Conservation (phyloP, 2,797 vertebrate species). For the Coluber constrictor region DNA sequence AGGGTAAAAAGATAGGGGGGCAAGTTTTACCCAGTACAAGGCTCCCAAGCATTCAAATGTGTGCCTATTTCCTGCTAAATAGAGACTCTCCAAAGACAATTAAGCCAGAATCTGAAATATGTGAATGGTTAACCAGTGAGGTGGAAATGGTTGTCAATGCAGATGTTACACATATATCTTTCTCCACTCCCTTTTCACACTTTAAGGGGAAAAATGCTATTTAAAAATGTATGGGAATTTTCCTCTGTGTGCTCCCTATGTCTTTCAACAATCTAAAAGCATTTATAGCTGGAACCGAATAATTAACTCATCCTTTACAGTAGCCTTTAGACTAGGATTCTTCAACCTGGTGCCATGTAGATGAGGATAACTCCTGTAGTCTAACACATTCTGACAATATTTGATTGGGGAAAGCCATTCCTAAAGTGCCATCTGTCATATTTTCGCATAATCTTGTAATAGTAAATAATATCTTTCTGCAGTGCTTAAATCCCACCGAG, state of each 20-base stretch:
- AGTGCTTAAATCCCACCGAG: background rate
- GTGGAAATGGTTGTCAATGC: background rate
- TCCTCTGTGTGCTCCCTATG: background rate
- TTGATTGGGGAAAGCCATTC: background rate
- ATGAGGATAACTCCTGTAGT: background rate
- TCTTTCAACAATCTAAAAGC: background rate
- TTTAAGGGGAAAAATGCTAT: background rate
- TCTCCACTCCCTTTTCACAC: background rate
- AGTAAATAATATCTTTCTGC: background rate
- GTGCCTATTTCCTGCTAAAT: background rate
- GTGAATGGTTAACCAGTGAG: background rate
- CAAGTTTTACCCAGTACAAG: background rate
- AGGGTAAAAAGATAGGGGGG: background rate
- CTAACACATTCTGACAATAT: background rate
- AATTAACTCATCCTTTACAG: background rate
- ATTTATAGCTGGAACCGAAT: background rate
- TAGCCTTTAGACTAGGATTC: background rate
- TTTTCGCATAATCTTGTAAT: background rate
- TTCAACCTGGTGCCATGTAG: background rate
- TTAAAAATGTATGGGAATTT: background rate
- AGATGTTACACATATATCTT: background rate
- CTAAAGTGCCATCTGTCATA: background rate
- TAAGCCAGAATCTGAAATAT: background rate
- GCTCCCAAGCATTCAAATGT: background rate
- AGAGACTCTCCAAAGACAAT: background rate